A percentile compares a stretch with the other conserved stretches of the same genome.
Evolutionary conservation across 2,113 vertebrate genomes (phyloP).

Genomic region (Ciconia maguari): DNA sequence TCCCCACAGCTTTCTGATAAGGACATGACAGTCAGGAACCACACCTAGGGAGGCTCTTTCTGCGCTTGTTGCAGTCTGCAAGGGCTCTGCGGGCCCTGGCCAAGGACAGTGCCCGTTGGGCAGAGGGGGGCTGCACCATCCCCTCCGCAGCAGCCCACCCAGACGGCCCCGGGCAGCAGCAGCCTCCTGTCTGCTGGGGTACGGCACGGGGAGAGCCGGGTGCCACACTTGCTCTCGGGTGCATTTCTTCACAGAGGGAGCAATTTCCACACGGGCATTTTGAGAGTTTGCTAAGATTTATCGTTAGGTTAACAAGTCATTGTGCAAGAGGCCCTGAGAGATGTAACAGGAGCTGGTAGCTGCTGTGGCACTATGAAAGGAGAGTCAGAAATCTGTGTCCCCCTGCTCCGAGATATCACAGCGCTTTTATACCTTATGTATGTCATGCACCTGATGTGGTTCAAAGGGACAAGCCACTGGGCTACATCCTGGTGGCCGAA

Average conservation of each 20-base stretch:
- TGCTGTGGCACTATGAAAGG: accelerated
- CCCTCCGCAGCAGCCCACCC: neutral
- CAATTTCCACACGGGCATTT: accelerated
- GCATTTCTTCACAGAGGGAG: neutral
- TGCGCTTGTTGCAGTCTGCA: neutral
- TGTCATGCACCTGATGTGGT: neutral
- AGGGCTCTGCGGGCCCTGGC: neutral
- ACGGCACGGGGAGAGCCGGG: neutral
- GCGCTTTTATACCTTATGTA: neutral
- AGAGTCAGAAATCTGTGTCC: neutral
- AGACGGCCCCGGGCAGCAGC: neutral
- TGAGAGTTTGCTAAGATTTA: neutral
- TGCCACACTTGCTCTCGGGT: accelerated
- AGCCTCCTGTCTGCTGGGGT: neutral
- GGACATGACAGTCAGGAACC: neutral
- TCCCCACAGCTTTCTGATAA: neutral
- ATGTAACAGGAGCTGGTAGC: neutral
- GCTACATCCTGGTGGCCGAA: neutral
- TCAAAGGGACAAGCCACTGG: neutral
- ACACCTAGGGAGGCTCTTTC: neutral
- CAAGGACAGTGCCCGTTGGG: neutral
- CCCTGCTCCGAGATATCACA: neutral
- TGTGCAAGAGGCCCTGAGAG: neutral
- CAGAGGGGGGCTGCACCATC: neutral
- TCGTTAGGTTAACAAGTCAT: neutral